phyloP scores from a whole-genome alignment of 2,888 invertebrate species.

The Biston betularia region DNA sequence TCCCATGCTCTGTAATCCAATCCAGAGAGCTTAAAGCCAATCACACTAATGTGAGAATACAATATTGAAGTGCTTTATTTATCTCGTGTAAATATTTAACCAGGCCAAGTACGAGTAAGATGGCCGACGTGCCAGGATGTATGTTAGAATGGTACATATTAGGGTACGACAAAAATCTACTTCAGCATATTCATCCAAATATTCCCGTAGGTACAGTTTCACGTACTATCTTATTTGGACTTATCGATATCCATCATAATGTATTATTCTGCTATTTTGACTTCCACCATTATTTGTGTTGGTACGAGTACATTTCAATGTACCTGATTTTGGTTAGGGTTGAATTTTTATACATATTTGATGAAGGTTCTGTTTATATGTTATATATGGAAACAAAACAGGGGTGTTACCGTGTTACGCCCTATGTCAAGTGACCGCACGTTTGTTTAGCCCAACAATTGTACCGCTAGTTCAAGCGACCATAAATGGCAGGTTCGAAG shows the following conservation, averaged over 20 bases:
- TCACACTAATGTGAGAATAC: constrained; percentile 33
- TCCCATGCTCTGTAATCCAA: constrained; percentile 42
- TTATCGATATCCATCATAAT: constrained; percentile 16
- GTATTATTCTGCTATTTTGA: constrained; percentile 24
- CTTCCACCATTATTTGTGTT: constrained; percentile 31
- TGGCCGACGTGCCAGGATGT: constrained; percentile 16
- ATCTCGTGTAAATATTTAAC: constrained; percentile 30
- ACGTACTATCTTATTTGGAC: constrained; percentile 1
- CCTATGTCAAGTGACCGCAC: constrained; percentile 59
- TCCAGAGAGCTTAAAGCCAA: constrained; percentile 32
- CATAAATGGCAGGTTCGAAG: constrained; percentile 70
- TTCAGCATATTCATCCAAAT: constrained; percentile 10
- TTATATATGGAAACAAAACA: constrained; percentile 24
- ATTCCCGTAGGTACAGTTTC: constrained; percentile 2
- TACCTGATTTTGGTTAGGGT: constrained; percentile 22
- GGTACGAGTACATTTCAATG: not conserved
- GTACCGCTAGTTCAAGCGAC: constrained; percentile 61
- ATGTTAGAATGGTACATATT: constrained; percentile 1
- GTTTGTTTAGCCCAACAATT: constrained; percentile 69
- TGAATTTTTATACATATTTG: constrained; percentile 38
- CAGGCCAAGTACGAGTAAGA: constrained; percentile 5
- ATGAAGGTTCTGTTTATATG: constrained; percentile 25
- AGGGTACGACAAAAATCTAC: constrained; percentile 1
- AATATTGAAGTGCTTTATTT: constrained; percentile 36
- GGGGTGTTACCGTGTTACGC: constrained; percentile 38